These are phyloP conservation scores for Paracentrotus lividus DNA, from an alignment of 53 echinoderm and acorn worm genomes.

Conservation along the genomic window DNA sequence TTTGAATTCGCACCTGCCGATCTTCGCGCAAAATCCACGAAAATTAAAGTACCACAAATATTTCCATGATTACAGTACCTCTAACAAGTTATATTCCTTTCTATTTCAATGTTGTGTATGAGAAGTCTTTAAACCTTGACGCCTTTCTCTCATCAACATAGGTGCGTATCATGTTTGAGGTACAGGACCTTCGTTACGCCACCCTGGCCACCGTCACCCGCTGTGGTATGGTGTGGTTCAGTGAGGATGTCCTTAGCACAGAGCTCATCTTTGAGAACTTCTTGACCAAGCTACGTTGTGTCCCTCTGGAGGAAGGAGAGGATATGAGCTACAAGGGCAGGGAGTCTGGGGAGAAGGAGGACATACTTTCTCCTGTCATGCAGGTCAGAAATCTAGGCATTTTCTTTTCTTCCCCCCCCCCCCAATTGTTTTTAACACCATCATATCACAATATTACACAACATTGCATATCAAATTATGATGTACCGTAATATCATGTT, in stretches of 20 bases:
- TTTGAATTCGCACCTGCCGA: too few species aligned
- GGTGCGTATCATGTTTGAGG: slow-evolving; percentile 99
- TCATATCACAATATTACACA: too few species aligned
- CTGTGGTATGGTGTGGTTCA: slow-evolving; percentile 99
- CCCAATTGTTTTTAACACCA: too few species aligned
- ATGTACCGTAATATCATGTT: too few species aligned
- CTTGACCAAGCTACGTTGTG: slow-evolving; percentile 85
- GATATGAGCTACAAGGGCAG: slow-evolving; percentile 69
- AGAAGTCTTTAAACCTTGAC: too few species aligned
- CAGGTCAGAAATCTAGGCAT: slow-evolving; percentile 73
- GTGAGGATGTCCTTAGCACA: slow-evolving; percentile 96
- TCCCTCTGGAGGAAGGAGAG: slow-evolving; percentile 93
- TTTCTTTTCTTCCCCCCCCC: background rate
- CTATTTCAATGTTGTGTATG: too few species aligned
- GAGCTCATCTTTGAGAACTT: slow-evolving; percentile 99
- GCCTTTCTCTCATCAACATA: too few species aligned
- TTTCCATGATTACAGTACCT: too few species aligned
- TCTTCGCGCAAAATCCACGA: too few species aligned
- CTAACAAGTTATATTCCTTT: too few species aligned
- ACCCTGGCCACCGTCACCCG: slow-evolving; percentile 99
- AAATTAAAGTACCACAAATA: too few species aligned
- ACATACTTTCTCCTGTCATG: slow-evolving; percentile 89
- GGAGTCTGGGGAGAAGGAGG: slow-evolving; percentile 79
- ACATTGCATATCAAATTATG: too few species aligned
- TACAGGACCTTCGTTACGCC: slow-evolving; percentile 94